These are phyloP conservation scores for Girardinichthys multiradiatus DNA, from an alignment of 2,113 vertebrate genomes.

Conservation along the genomic window DNA sequence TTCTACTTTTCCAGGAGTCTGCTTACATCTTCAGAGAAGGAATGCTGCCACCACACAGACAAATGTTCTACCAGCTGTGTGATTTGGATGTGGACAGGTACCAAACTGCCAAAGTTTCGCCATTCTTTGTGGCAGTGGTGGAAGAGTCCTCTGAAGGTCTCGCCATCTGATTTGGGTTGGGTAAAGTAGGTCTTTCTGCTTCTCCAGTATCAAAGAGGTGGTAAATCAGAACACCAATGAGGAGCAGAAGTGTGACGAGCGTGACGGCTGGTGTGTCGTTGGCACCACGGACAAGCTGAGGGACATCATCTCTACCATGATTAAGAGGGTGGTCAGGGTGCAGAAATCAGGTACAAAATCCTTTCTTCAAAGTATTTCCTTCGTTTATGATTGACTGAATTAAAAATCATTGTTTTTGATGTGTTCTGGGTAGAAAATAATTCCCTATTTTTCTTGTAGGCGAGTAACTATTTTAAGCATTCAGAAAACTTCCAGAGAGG, in stretches of 20 bases:
- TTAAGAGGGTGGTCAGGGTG: conserved; percentile 86
- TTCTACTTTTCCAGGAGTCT: conserved; percentile 81
- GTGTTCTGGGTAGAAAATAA: no score
- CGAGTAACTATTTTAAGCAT: background rate
- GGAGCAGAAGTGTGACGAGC: conserved; percentile 85
- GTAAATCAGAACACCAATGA: conserved; percentile 82
- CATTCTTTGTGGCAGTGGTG: no score
- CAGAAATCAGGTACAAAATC: conserved; percentile 60
- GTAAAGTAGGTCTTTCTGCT: background rate
- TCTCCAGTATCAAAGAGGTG: conserved; percentile 84
- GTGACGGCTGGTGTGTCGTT: conserved; percentile 92
- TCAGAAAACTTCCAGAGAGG: no score
- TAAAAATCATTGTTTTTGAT: no score
- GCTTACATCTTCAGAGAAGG: conserved; percentile 90
- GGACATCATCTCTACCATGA: conserved; percentile 91
- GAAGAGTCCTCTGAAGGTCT: no score
- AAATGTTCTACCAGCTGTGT: conserved; percentile 99
- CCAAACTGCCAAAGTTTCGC: no score
- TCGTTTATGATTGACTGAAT: background rate
- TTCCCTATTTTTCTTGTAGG: no score
- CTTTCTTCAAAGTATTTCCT: background rate
- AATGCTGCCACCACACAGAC: conserved; percentile 91
- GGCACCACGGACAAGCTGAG: conserved; percentile 90
- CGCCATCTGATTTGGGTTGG: no score
- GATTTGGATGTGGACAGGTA: conserved; percentile 93